Evolutionary conservation across 2,797 vertebrate species (phyloP).

Genomic region (Denticeps clupeoides): DNA sequence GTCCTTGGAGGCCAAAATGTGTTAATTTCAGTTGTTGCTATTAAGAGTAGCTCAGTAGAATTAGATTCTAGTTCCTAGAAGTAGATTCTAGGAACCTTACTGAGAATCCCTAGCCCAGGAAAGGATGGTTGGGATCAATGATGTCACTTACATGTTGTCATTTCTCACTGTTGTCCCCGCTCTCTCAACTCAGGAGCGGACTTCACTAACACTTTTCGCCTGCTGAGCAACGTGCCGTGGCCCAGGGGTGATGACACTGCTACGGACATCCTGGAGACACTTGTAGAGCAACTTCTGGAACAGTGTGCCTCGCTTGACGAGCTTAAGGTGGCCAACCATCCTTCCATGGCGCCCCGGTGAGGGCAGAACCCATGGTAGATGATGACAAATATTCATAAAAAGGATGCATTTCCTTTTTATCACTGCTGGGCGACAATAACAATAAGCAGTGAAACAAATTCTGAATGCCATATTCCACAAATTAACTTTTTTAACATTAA

Average conservation of each 20-base stretch:
- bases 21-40: too few relatives aligned
- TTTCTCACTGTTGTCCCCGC: not conserved
- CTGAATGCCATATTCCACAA: not conserved
- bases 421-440: too few relatives aligned
- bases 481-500: too few relatives aligned
- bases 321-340: constrained; percentile 65
- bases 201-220: constrained; percentile 75
- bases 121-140: too few relatives aligned
- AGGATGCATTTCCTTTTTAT: not conserved
- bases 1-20: too few relatives aligned
- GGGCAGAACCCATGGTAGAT: constrained; percentile 11
- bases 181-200: constrained; percentile 63
- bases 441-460: not conserved
- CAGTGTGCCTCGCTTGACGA: constrained; percentile 77
- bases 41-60: too few relatives aligned
- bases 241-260: constrained; percentile 32
- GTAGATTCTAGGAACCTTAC: too few relatives aligned
- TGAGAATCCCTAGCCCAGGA: too few relatives aligned
- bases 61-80: too few relatives aligned
- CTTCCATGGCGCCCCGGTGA: constrained; percentile 73
- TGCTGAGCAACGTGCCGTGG: constrained; percentile 58
- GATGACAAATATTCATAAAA: not conserved
- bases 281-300: constrained; percentile 52
- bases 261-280: constrained; percentile 9
- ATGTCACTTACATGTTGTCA: too few relatives aligned